Conservation (phyloP, 23 tunicate species). For the Ciona savignyi region DNA sequence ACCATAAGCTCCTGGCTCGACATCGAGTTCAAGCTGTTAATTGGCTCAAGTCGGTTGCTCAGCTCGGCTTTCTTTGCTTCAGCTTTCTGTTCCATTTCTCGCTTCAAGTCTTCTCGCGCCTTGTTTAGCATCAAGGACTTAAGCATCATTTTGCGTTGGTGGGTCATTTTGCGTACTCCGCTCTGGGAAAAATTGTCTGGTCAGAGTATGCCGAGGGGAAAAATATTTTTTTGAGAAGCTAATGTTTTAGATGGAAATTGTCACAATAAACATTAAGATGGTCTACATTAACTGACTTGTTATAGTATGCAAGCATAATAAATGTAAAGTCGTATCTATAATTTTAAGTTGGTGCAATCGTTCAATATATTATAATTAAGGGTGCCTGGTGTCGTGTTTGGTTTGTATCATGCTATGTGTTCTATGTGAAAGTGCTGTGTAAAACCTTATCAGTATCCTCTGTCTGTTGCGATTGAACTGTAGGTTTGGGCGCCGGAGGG, state of each 20-base stretch:
- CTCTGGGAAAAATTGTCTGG: not conserved
- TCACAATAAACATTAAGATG: too few relatives aligned
- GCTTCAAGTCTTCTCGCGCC: conserved; percentile 86
- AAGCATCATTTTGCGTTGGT: conserved; percentile 66
- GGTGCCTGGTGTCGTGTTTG: too few relatives aligned
- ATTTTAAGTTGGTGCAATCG: too few relatives aligned
- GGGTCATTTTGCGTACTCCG: conserved; percentile 67
- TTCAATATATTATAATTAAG: too few relatives aligned
- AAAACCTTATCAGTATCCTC: not conserved
- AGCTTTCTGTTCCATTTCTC: conserved; percentile 82
- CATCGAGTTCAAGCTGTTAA: conserved; percentile 58
- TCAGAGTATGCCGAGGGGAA: too few relatives aligned
- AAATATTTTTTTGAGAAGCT: too few relatives aligned
- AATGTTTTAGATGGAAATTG: too few relatives aligned
- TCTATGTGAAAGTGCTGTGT: not conserved
- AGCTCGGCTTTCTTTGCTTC: conserved; percentile 82
- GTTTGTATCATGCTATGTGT: too few relatives aligned
- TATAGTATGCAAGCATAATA: too few relatives aligned
- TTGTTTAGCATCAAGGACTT: conserved; percentile 90
- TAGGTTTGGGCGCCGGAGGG: not conserved
- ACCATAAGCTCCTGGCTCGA: conserved; percentile 76
- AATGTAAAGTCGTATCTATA: too few relatives aligned
- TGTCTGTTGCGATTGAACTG: not conserved
- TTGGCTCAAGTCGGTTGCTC: conserved; percentile 62
- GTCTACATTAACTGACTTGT: too few relatives aligned